phyloP scores from a whole-genome alignment of 2,797 vertebrate genomes.

The Gymnoscopelus microlampas region DNA sequence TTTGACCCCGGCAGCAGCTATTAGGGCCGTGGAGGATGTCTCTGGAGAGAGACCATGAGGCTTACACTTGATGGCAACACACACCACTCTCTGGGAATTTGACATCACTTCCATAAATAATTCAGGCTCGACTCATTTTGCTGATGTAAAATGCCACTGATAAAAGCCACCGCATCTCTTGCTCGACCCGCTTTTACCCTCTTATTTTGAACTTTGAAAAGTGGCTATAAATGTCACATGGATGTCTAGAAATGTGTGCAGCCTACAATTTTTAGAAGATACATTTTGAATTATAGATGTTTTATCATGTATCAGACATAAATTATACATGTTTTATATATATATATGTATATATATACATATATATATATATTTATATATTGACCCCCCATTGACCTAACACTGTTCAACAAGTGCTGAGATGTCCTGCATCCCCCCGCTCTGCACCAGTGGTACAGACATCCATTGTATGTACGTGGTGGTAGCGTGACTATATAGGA shows the following conservation, averaged over 20 bases:
- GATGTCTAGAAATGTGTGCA: neutral
- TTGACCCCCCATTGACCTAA: no score
- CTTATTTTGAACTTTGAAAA: neutral
- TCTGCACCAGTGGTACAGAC: constrained; percentile 42
- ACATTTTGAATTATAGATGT: no score
- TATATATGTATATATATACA: no score
- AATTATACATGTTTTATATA: no score
- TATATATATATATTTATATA: no score
- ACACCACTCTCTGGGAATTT: constrained; percentile 34
- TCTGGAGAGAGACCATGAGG: constrained; percentile 29
- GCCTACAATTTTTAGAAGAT: no score
- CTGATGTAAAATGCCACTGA: neutral
- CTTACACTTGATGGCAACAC: constrained; percentile 27
- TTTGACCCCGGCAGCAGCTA: constrained; percentile 29
- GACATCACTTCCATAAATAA: neutral
- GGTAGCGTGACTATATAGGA: constrained; percentile 48
- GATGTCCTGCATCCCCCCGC: constrained; percentile 5
- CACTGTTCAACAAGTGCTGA: no score
- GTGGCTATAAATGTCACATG: no score
- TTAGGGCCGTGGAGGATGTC: constrained; percentile 12
- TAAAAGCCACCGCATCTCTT: constrained; percentile 7
- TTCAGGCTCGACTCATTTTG: neutral
- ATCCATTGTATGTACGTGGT: constrained; percentile 27
- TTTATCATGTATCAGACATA: no score
- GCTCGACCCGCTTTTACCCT: neutral